phyloP scores from a whole-genome alignment of 1,140 invertebrate genomes.

The Macrosteles quadrilineatus region DNA sequence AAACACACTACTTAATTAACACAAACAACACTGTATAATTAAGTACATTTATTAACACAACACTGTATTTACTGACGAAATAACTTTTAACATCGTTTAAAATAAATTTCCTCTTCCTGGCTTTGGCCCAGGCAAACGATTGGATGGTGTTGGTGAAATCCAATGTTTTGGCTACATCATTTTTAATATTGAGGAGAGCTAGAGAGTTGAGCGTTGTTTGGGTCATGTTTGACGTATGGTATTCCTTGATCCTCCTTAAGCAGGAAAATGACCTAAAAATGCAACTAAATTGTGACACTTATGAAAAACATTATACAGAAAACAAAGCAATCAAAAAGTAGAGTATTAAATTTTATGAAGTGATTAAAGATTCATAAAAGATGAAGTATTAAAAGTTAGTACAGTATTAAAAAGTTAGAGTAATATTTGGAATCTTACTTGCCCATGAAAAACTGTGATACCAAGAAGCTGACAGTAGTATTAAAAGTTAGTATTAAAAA shows the following conservation, averaged over 20 bases:
- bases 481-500: too few species aligned
- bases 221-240: not conserved
- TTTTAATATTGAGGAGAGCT: not conserved
- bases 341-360: constrained; percentile 8
- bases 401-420: constrained; percentile 3
- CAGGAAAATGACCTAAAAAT: constrained; percentile 18
- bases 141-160: constrained; percentile 6
- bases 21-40: too few species aligned
- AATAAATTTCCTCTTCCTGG: not conserved
- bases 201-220: constrained; percentile 3
- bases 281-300: not conserved
- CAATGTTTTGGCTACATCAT: constrained; percentile 9
- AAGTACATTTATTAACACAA: too few species aligned
- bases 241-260: constrained; percentile 6
- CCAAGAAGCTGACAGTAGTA: constrained; percentile 6
- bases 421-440: constrained; percentile 11
- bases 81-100: not conserved
- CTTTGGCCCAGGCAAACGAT: constrained; percentile 11
- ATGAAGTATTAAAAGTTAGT: constrained; percentile 4
- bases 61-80: too few species aligned
- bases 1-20: too few species aligned
- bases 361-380: constrained; percentile 16
- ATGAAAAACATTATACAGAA: too few species aligned
- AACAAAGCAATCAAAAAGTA: not conserved
- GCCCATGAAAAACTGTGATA: constrained; percentile 11